Evolutionary conservation across 2,888 invertebrate genomes (phyloP).

Genomic region (Archips xylosteana): DNA sequence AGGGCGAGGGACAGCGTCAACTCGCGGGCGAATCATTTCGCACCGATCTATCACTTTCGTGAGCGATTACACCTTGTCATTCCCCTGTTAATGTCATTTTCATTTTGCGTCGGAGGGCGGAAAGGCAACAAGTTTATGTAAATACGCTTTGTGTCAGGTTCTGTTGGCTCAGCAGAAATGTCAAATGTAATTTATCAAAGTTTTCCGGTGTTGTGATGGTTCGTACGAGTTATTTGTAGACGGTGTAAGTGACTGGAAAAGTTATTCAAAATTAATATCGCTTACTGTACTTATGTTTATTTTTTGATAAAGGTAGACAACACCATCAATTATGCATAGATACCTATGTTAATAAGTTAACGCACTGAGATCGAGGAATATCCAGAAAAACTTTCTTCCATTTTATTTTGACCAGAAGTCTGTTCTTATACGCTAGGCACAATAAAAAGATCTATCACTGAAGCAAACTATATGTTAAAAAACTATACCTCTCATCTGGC

Average conservation of each 20-base stretch:
- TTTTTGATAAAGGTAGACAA: background rate
- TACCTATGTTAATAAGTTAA: background rate
- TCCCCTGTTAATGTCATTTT: constrained; percentile 52
- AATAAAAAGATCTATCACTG: background rate
- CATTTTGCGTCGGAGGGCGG: constrained; percentile 27
- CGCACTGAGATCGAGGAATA: background rate
- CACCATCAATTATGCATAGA: background rate
- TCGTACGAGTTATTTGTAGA: background rate
- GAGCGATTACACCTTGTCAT: constrained; percentile 52
- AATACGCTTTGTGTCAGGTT: constrained; percentile 26
- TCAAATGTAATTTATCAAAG: constrained; percentile 21
- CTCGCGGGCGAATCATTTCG: constrained; percentile 51
- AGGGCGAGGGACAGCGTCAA: constrained; percentile 58
- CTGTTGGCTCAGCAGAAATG: constrained; percentile 21
- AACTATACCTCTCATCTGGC: constrained; percentile 56
- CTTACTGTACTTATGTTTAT: background rate
- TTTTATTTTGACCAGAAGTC: background rate
- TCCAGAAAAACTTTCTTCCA: background rate
- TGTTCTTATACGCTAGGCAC: background rate
- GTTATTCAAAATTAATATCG: background rate
- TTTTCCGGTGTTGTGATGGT: background rate
- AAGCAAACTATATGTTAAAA: background rate
- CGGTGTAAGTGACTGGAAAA: background rate
- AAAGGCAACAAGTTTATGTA: constrained; percentile 41
- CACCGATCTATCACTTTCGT: constrained; percentile 57